These are phyloP conservation scores for Apotomis turbidana DNA, from an alignment of 2,888 invertebrate species.

Conservation along the genomic window DNA sequence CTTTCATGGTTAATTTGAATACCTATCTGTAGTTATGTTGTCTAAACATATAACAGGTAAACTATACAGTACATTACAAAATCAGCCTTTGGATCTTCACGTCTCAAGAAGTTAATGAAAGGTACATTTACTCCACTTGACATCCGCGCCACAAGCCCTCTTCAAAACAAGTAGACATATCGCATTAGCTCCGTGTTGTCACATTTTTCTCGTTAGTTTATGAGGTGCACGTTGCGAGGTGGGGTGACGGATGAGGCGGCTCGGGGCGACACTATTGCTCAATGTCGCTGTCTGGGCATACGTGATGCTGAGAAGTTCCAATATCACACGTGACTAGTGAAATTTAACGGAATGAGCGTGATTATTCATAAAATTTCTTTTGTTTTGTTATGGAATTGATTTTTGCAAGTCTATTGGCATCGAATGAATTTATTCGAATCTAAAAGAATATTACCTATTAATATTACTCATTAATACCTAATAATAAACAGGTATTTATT, in stretches of 20 bases:
- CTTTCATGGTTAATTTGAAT: no score
- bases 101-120: constrained; percentile 21
- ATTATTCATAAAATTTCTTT: background rate
- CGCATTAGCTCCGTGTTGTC: constrained; percentile 48
- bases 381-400: no score
- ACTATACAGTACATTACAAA: background rate
- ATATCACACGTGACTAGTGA: constrained; percentile 48
- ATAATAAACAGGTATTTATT: no score
- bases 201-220: constrained; percentile 64
- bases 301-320: constrained; percentile 61
- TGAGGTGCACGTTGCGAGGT: constrained; percentile 55
- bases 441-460: no score
- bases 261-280: constrained; percentile 70
- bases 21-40: no score
- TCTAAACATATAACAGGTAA: background rate
- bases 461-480: no score
- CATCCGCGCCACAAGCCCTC: constrained; percentile 3
- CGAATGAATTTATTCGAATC: no score
- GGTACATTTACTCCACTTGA: constrained; percentile 19
- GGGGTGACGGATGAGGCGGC: constrained; percentile 65
- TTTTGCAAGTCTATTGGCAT: no score
- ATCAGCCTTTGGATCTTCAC: constrained; percentile 11
- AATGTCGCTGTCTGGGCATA: constrained; percentile 69
- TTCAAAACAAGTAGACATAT: constrained; percentile 31
- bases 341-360: background rate